These are phyloP conservation scores for Drosophila mayaguana DNA, from an alignment of 2,888 invertebrate species.

Conservation along the genomic window DNA sequence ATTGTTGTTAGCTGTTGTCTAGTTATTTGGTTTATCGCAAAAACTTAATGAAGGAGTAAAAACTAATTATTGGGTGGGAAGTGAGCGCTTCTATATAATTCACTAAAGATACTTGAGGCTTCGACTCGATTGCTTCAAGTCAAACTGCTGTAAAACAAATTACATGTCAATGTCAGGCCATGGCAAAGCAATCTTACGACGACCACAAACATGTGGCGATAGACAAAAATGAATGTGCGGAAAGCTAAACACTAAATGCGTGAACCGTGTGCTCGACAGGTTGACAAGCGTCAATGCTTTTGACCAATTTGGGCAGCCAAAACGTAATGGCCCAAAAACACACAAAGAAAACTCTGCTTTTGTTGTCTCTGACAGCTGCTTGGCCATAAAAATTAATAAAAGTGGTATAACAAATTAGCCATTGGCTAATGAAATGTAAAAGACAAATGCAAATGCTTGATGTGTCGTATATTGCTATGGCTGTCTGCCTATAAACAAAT, in stretches of 20 bases:
- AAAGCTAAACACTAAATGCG: constrained; percentile 7
- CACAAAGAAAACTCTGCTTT: not conserved
- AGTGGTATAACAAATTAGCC: not conserved
- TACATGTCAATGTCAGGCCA: constrained; percentile 22
- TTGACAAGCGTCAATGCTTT: constrained; percentile 24
- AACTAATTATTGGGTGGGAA: not conserved
- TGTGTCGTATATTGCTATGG: not conserved
- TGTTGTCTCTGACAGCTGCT: not conserved
- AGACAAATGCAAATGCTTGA: not conserved
- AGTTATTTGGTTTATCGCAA: constrained; percentile 5
- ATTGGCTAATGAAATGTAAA: not conserved
- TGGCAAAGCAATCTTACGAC: constrained; percentile 12
- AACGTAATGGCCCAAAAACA: constrained; percentile 1
- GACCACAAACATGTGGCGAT: constrained; percentile 8
- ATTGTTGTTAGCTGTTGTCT: not conserved
- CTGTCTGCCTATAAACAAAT: not conserved
- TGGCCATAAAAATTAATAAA: not conserved
- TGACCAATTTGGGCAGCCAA: constrained; percentile 13
- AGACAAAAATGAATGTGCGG: not conserved
- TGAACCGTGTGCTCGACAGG: constrained; percentile 10
- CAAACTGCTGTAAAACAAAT: constrained; percentile 9
- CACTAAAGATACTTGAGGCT: not conserved
- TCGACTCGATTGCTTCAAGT: not conserved
- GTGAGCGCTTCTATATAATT: not conserved
- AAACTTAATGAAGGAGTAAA: constrained; percentile 4